These are phyloP conservation scores for Eudemis profundana DNA, from an alignment of 2,888 invertebrate species.

Conservation along the genomic window DNA sequence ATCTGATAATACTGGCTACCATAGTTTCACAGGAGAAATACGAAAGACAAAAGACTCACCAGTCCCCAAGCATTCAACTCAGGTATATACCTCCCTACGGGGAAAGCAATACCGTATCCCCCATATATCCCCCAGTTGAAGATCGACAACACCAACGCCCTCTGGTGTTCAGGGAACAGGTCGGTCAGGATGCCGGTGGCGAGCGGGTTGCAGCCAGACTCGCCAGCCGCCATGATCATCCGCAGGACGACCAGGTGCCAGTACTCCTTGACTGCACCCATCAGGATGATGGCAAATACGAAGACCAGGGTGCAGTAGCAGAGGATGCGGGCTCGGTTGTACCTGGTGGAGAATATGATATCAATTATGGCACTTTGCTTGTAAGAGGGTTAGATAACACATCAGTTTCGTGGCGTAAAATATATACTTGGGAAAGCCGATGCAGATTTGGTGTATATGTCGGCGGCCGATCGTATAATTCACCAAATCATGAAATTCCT, in stretches of 20 bases:
- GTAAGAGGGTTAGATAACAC: too few species aligned
- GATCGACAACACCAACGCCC: slow-evolving; percentile 95
- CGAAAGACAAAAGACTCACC: slow-evolving; percentile 85
- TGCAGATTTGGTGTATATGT: too few species aligned
- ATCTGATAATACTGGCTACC: too few species aligned
- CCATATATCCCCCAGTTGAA: slow-evolving; percentile 99
- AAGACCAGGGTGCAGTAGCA: slow-evolving; percentile 92
- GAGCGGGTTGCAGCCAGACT: slow-evolving; percentile 94
- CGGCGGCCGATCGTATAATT: too few species aligned
- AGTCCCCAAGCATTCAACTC: slow-evolving; percentile 89
- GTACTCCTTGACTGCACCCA: slow-evolving; percentile 93
- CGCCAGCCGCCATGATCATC: slow-evolving; percentile 95
- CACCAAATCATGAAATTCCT: too few species aligned
- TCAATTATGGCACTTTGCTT: too few species aligned
- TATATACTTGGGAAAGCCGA: too few species aligned
- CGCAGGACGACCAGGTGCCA: slow-evolving; percentile 95
- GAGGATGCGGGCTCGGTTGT: slow-evolving; percentile 90
- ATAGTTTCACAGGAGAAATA: too few species aligned
- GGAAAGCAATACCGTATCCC: slow-evolving; percentile 96
- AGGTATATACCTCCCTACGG: slow-evolving; percentile 94
- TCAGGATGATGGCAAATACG: slow-evolving; percentile 93
- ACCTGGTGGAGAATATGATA: slow-evolving; percentile 64
- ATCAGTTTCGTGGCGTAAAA: too few species aligned
- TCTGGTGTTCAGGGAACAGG: slow-evolving; percentile 91
- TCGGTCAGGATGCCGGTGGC: slow-evolving; percentile 94